These are phyloP conservation scores for Dendroctonus ponderosae DNA, from an alignment of 1,140 invertebrate genomes.

Conservation along the genomic window DNA sequence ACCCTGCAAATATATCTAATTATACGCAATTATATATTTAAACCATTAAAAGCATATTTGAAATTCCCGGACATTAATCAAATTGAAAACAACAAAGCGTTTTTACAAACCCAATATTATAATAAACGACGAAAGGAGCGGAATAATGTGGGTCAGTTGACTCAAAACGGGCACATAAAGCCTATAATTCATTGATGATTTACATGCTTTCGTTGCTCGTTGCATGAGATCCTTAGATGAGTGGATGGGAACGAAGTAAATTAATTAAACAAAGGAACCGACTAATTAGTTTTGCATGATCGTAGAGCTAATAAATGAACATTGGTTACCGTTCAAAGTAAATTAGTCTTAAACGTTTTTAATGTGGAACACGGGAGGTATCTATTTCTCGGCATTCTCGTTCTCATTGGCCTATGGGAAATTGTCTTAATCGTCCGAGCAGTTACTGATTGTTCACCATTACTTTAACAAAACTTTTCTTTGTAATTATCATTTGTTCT, in stretches of 20 bases:
- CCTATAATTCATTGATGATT: slow-evolving; percentile 1
- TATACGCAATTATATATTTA: too few relatives aligned
- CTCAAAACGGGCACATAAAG: slow-evolving; percentile 3
- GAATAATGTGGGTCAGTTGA: neutral
- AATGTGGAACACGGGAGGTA: slow-evolving; percentile 18
- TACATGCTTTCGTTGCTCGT: neutral
- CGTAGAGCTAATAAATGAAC: slow-evolving; percentile 22
- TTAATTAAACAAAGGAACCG: slow-evolving; percentile 24
- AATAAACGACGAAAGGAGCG: neutral
- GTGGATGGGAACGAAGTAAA: slow-evolving; percentile 4
- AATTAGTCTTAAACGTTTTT: slow-evolving; percentile 16
- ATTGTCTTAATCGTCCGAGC: too few relatives aligned
- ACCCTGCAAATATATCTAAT: too few relatives aligned
- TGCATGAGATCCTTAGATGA: slow-evolving; percentile 13
- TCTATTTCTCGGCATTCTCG: slow-evolving; percentile 2
- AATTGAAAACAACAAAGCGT: too few relatives aligned
- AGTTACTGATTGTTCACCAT: too few relatives aligned
- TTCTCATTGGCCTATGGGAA: too few relatives aligned
- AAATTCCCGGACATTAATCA: too few relatives aligned
- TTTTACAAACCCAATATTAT: too few relatives aligned
- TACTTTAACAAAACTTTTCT: too few relatives aligned
- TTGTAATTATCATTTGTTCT: too few relatives aligned
- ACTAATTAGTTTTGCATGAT: slow-evolving; percentile 27
- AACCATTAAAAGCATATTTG: too few relatives aligned
- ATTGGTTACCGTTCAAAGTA: slow-evolving; percentile 20